phyloP scores from a whole-genome alignment of 2,888 invertebrate species.

The Cosmia pyralina region DNA sequence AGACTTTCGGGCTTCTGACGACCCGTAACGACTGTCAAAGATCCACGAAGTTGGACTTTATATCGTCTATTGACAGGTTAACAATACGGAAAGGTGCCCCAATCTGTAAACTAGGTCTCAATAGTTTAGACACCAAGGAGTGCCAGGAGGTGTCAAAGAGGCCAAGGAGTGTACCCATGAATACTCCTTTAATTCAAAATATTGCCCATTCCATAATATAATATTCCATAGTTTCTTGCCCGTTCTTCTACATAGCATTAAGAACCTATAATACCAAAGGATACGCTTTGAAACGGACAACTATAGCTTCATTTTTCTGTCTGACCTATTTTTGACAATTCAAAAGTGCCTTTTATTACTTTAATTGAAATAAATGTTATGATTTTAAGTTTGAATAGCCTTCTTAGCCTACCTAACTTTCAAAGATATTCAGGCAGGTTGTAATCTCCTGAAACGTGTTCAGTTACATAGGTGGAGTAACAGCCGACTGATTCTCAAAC shows the following conservation, averaged over 20 bases:
- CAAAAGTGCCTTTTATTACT: no score
- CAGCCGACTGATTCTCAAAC: slow-evolving; percentile 36
- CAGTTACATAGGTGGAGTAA: slow-evolving; percentile 22
- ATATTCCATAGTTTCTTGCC: neutral
- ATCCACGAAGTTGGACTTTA: no score
- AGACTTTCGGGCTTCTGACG: no score
- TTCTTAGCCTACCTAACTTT: neutral
- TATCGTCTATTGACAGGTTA: slow-evolving; percentile 25
- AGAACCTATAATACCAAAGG: no score
- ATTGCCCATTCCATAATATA: no score
- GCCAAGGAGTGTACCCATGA: no score
- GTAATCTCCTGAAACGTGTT: slow-evolving; percentile 19
- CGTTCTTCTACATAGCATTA: neutral
- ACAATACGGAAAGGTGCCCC: neutral
- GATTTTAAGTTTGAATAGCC: neutral
- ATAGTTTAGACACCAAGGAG: neutral
- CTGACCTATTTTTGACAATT: neutral
- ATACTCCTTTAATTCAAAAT: no score
- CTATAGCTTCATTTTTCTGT: neutral
- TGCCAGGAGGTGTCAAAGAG: no score
- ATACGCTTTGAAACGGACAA: neutral
- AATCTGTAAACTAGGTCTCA: slow-evolving; percentile 4
- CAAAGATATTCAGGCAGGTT: neutral
- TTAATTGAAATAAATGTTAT: neutral
- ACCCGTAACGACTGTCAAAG: no score